These are phyloP conservation scores for Solea solea DNA, from an alignment of 2,113 vertebrate species.

Conservation along the genomic window DNA sequence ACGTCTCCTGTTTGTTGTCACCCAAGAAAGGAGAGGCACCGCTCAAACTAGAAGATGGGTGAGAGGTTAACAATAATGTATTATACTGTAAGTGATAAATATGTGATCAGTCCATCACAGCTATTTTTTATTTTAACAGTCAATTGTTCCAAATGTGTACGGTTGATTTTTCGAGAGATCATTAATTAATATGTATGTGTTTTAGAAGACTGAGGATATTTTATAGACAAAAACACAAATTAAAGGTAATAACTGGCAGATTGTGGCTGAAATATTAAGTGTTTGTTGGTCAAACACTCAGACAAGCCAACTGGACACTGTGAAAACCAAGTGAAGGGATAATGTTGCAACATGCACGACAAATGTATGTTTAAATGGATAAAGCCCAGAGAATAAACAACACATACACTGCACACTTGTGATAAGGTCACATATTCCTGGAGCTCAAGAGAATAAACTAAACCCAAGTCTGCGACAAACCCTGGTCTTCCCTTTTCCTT, in stretches of 20 bases:
- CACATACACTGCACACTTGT: not conserved
- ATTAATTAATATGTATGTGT: too few species aligned
- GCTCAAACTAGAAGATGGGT: slow-evolving; percentile 84
- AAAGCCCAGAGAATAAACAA: not conserved
- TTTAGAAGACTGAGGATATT: too few species aligned
- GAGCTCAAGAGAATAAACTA: slow-evolving; percentile 21
- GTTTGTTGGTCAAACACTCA: slow-evolving; percentile 18
- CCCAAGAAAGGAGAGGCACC: slow-evolving; percentile 97
- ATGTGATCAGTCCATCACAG: not conserved
- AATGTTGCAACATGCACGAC: not conserved
- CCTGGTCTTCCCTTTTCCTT: not conserved
- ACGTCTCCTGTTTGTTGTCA: slow-evolving; percentile 96
- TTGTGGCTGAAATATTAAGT: slow-evolving; percentile 28
- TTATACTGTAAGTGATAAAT: not conserved
- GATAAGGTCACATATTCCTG: slow-evolving; percentile 2
- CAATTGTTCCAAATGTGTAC: too few species aligned
- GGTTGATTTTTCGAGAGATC: too few species aligned
- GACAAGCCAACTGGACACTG: slow-evolving; percentile 27
- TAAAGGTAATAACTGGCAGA: not conserved
- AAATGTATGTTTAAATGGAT: not conserved
- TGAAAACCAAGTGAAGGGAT: not conserved
- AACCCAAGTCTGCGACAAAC: not conserved
- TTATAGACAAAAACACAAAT: too few species aligned
- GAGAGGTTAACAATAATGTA: not conserved
- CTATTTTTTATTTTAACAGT: too few species aligned